phyloP scores from a whole-genome alignment of 2,113 vertebrate species.

The Rhinolophus sinicus region DNA sequence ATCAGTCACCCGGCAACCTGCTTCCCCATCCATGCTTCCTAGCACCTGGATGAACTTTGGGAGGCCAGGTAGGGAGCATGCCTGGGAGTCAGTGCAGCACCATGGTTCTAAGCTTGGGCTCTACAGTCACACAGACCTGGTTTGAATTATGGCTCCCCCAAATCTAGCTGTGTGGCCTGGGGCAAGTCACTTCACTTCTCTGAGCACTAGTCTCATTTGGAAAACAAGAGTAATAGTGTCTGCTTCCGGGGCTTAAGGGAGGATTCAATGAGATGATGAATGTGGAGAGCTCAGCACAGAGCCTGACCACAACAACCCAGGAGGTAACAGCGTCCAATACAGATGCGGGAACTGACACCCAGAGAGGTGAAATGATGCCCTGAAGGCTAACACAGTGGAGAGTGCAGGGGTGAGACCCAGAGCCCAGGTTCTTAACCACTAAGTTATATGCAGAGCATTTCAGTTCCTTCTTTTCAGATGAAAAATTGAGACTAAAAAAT shows the following conservation, averaged over 20 bases:
- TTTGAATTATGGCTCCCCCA: not conserved
- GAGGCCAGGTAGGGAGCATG: not conserved
- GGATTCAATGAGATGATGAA: not conserved
- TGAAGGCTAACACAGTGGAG: not conserved
- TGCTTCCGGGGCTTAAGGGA: not conserved
- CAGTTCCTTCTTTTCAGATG: slow-evolving; percentile 22
- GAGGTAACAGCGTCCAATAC: not conserved
- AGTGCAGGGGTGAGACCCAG: not conserved
- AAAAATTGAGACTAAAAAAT: slow-evolving; percentile 17
- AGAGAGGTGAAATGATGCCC: not conserved
- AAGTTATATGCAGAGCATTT: not conserved
- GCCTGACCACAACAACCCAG: not conserved
- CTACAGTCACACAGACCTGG: not conserved
- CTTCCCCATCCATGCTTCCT: not conserved
- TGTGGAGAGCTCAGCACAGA: not conserved
- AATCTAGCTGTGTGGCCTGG: not conserved
- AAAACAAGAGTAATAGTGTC: not conserved
- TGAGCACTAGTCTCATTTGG: not conserved
- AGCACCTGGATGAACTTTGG: not conserved
- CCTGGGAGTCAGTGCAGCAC: not conserved
- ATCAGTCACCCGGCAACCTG: not conserved
- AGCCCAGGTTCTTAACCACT: not conserved
- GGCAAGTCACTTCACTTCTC: not conserved
- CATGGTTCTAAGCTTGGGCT: not conserved
- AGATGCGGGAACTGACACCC: not conserved